Evolutionary conservation across 1,140 invertebrate species (phyloP).

Genomic region (Diabrotica undecimpunctata): DNA sequence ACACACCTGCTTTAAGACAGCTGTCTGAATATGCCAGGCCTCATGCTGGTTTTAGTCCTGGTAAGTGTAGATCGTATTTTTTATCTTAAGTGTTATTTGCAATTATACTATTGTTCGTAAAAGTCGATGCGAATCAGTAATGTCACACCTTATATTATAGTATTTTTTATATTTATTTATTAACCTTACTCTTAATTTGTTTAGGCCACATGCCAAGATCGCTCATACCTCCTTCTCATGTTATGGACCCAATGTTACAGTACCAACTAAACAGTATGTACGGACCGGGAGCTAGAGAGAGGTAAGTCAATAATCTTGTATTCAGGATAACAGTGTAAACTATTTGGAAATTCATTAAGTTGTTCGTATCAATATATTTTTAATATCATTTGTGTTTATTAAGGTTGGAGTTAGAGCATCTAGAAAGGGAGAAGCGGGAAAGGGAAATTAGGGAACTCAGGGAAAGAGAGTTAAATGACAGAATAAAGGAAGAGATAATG

Average conservation of each 20-base stretch:
- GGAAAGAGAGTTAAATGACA: conserved; percentile 76
- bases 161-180: no score
- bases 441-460: conserved; percentile 79
- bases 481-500: conserved; percentile 77
- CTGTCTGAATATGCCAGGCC: conserved; percentile 85
- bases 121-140: neutral
- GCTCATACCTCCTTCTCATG: conserved; percentile 58
- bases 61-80: conserved; percentile 35
- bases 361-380: neutral
- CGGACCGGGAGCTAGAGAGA: conserved; percentile 69
- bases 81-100: neutral
- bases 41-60: conserved; percentile 78
- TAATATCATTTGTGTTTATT: neutral
- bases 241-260: conserved; percentile 71
- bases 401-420: conserved; percentile 69
- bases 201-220: conserved; percentile 40
- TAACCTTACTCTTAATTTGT: neutral
- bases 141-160: no score
- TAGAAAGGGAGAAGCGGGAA: conserved; percentile 80
- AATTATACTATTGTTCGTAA: neutral
- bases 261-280: conserved; percentile 70
- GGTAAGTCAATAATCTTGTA: conserved; percentile 37
- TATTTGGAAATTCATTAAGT: neutral
- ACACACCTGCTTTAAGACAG: conserved; percentile 88
- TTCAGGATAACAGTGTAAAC: neutral